Conservation (phyloP, 1,140 invertebrate species). For the Pristionchus pacificus region DNA sequence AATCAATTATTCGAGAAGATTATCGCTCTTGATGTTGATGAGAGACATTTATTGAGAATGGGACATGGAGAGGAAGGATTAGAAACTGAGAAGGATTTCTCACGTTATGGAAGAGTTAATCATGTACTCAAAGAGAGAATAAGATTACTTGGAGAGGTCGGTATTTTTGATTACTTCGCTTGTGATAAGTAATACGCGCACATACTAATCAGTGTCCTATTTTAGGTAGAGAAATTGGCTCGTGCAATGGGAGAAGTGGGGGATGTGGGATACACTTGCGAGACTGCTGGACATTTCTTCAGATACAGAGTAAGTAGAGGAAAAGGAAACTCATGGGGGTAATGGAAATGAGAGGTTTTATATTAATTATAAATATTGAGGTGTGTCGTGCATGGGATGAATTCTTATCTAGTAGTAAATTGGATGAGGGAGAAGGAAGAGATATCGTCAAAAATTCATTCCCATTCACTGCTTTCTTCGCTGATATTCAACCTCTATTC, state of each 20-base stretch:
- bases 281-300: constrained; percentile 82
- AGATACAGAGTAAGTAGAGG: constrained; percentile 60
- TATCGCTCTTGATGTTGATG: constrained; percentile 93
- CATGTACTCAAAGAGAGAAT: constrained; percentile 90
- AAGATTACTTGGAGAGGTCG: constrained; percentile 73
- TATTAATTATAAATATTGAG: too few species aligned
- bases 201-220: too few species aligned
- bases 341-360: too few species aligned
- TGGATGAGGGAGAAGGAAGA: constrained; percentile 51
- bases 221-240: constrained; percentile 77
- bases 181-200: too few species aligned
- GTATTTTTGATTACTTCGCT: background rate
- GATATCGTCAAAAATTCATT: constrained; percentile 67
- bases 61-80: constrained; percentile 91
- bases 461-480: constrained; percentile 85
- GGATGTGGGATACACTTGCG: constrained; percentile 94
- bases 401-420: constrained; percentile 70
- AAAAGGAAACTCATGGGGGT: constrained; percentile 59
- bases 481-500: constrained; percentile 68
- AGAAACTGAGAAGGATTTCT: constrained; percentile 98
- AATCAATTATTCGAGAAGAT: constrained; percentile 99
- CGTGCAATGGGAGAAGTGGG: constrained; percentile 75
- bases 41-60: constrained; percentile 92
- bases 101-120: constrained; percentile 94
- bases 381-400: constrained; percentile 78